Percentiles rank a stretch among this genome's conserved stretches.
Conservation (phyloP, 2,113 vertebrate species). For the Limanda limanda region DNA sequence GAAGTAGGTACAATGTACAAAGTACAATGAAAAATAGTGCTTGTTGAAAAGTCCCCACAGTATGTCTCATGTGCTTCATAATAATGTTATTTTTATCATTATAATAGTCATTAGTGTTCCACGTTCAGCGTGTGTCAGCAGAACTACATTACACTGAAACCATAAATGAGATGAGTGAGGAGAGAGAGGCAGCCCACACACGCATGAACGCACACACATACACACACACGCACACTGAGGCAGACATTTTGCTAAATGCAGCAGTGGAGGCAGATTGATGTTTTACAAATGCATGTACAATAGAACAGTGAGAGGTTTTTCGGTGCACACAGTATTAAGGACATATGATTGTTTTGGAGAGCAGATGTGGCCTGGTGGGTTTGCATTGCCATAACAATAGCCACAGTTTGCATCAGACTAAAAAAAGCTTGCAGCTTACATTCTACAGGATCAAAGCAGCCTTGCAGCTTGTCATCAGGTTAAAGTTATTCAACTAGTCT, state of each 20-base stretch:
- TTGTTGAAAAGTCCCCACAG: constrained; percentile 50
- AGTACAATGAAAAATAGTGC: constrained; percentile 66
- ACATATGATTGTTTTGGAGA: constrained; percentile 43
- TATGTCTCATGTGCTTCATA: constrained; percentile 22
- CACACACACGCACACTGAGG: constrained; percentile 33
- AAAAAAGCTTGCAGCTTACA: constrained; percentile 26
- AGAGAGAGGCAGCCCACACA: constrained; percentile 30
- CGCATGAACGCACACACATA: constrained; percentile 7
- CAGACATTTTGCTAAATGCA: constrained; percentile 48
- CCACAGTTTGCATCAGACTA: constrained; percentile 20
- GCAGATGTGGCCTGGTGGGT: constrained; percentile 28
- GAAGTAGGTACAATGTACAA: constrained; percentile 35
- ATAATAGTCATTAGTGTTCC: constrained; percentile 5
- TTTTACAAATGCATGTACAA: constrained; percentile 40
- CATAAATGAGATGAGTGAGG: constrained; percentile 33
- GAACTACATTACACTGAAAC: constrained; percentile 27
- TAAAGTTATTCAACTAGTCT: constrained; percentile 2
- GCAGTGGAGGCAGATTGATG: constrained; percentile 54
- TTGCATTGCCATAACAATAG: constrained; percentile 52
- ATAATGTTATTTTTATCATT: constrained; percentile 10
- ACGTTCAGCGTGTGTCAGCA: constrained; percentile 23
- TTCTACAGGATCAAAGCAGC: constrained; percentile 41
- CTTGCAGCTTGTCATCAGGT: constrained; percentile 19
- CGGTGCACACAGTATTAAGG: constrained; percentile 48
- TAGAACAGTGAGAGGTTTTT: constrained; percentile 38